Percentiles rank a stretch among this genome's conserved stretches.
phyloP scores from a whole-genome alignment of 1,140 invertebrate genomes.

The Camponotus pennsylvanicus region DNA sequence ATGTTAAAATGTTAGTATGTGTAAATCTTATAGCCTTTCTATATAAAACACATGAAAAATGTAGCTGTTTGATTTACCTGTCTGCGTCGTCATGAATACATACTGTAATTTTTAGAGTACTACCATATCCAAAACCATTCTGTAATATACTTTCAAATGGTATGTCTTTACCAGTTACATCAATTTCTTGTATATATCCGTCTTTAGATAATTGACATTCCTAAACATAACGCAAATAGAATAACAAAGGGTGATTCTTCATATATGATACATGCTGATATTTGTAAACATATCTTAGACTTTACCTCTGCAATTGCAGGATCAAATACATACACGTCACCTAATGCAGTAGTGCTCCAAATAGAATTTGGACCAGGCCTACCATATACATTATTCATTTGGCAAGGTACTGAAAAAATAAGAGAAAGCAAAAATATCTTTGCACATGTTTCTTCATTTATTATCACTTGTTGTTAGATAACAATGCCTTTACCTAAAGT shows the following conservation, averaged over 20 bases:
- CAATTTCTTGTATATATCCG: slow-evolving; percentile 88
- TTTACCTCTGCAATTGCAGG: slow-evolving; percentile 86
- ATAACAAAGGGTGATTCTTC: neutral
- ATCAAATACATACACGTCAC: slow-evolving; percentile 94
- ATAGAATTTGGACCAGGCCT: slow-evolving; percentile 90
- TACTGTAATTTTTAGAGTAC: slow-evolving; percentile 89
- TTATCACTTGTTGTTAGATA: neutral
- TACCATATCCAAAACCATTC: slow-evolving; percentile 89
- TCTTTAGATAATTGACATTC: slow-evolving; percentile 80
- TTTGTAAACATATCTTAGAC: neutral
- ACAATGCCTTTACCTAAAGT: slow-evolving; percentile 86
- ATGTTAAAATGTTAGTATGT: slow-evolving; percentile 1
- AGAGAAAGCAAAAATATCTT: slow-evolving; percentile 37
- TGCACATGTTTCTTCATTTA: neutral
- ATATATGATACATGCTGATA: neutral
- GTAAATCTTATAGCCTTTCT: neutral
- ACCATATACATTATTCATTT: slow-evolving; percentile 90
- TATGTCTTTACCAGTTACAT: slow-evolving; percentile 90
- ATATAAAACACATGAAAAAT: neutral
- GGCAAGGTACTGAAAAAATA: slow-evolving; percentile 88
- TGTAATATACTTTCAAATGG: slow-evolving; percentile 88
- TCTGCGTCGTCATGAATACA: slow-evolving; percentile 91
- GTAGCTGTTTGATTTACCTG: slow-evolving; percentile 81
- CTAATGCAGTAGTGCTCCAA: slow-evolving; percentile 92
- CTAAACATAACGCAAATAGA: slow-evolving; percentile 67